Percentiles rank a stretch among this genome's conserved stretches.
phyloP scores from a whole-genome alignment of 2,113 vertebrate species.

The Spermophilus dauricus region DNA sequence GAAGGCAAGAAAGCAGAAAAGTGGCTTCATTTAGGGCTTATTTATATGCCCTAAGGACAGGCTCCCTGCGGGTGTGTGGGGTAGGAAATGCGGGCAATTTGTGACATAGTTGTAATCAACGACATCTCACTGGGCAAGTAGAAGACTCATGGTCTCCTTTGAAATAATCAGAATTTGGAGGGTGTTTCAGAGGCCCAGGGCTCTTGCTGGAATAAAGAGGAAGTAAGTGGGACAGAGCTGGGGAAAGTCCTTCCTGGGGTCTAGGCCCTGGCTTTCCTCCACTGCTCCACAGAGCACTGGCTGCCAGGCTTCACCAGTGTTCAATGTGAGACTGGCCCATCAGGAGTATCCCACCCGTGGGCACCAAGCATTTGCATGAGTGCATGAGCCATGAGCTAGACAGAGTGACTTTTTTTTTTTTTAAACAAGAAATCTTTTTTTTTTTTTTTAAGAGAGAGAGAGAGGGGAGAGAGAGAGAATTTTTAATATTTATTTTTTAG shows the following conservation, averaged over 20 bases:
- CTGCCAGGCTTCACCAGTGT: neutral
- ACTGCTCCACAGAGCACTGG: neutral
- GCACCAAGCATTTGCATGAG: neutral
- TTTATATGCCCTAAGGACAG: neutral
- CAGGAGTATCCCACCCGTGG: too few species aligned
- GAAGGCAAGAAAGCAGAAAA: rapidly evolving
- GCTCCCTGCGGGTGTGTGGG: neutral
- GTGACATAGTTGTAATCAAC: neutral
- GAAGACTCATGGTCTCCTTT: neutral
- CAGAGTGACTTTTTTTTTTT: neutral
- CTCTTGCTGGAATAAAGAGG: neutral
- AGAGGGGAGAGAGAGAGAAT: too few species aligned
- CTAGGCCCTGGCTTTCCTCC: neutral
- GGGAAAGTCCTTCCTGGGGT: neutral
- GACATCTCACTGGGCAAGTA: neutral
- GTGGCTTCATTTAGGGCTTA: neutral
- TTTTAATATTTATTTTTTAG: too few species aligned
- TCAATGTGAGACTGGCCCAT: neutral
- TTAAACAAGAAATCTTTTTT: too few species aligned
- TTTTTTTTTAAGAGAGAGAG: too few species aligned
- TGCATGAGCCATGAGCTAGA: neutral
- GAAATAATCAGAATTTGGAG: neutral
- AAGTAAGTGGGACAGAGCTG: neutral
- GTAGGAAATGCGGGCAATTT: neutral
- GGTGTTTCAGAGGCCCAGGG: neutral